These are phyloP conservation scores for Equus przewalskii DNA, from an alignment of 2,113 vertebrate species.

Conservation along the genomic window DNA sequence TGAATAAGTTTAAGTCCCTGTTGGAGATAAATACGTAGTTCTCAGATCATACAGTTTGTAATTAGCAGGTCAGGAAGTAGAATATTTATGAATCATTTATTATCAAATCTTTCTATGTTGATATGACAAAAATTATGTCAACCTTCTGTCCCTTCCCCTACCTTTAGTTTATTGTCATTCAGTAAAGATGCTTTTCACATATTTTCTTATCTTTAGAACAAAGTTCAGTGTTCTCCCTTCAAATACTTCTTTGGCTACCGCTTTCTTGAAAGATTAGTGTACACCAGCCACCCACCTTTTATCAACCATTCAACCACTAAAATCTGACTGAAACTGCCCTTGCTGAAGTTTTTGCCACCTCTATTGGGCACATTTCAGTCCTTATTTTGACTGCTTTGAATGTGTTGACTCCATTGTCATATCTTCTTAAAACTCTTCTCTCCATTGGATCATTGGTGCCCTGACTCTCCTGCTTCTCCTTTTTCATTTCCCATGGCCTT, in stretches of 20 bases:
- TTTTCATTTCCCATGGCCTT: background rate
- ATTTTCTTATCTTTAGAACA: background rate
- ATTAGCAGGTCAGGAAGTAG: constrained; percentile 75
- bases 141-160: background rate
- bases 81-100: constrained; percentile 75
- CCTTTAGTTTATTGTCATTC: constrained; percentile 46
- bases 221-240: background rate
- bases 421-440: background rate
- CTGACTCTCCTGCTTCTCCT: background rate
- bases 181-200: background rate
- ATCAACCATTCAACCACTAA: background rate
- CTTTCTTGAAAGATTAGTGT: background rate
- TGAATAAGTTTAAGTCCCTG: constrained; percentile 69
- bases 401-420: background rate
- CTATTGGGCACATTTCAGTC: no score
- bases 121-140: constrained; percentile 43
- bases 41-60: constrained; percentile 60
- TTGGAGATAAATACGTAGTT: constrained; percentile 59
- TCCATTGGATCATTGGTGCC: background rate
- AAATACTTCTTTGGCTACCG: background rate
- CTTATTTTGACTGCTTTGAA: background rate
- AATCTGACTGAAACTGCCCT: background rate
- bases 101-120: constrained; percentile 33
- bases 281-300: background rate
- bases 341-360: background rate